Base-by-base conservation (phyloP, 2,113 vertebrate genomes). In the Petrocephalus zakoni region DNA sequence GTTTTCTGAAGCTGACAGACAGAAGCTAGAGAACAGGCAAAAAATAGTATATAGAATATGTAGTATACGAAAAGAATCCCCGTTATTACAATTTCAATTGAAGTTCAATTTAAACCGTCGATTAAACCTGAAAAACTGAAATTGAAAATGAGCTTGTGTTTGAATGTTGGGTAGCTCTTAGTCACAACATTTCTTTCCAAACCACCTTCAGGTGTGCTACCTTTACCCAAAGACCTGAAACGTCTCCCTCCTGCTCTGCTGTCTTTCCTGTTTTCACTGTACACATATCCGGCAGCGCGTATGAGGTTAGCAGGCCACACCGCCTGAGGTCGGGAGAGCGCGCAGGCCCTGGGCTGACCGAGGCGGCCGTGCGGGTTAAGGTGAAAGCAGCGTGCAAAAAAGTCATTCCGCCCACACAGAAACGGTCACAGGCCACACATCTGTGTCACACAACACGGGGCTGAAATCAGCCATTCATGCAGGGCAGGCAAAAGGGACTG, bases 211-310 rank as follows among this genome's bases (percentile, higher is more conserved):
- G 86, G 86, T 87, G 56, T 87, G 55, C 19, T 64, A 87, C 86
- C 87, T 84, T 61, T 88, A 89, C 90, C 53, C 89, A 89, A 83
- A 92, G 34, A 89, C 89, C 84, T 11, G 88, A 78, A 87, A 87
- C 85, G 4, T 6, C 58, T 75, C 68, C 56, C 25, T 87, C 86
- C 42, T 21, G 61, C 25, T 81, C 61, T 17, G 34, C 75, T 37
- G 13, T 53, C 13, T 64, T 75, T 58, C n/a, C 56, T 84, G 58
- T 85, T 84, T 88, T 89, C 86, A 87, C 75, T 89, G 90, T 90
- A 90, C 91, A 93, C 92, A 92, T 92, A 92, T 94, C 92, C 94
- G 89, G 93, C 93, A 91, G 90, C 92, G 92, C 91, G 90, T 46
- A 88, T 91, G 83, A 90, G 86, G 90, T 88, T 89, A 81, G 88